A percentile compares a stretch with the other conserved stretches of the same genome.
Conservation (phyloP, 1,140 invertebrate genomes). For the Drosophila setifemur region DNA sequence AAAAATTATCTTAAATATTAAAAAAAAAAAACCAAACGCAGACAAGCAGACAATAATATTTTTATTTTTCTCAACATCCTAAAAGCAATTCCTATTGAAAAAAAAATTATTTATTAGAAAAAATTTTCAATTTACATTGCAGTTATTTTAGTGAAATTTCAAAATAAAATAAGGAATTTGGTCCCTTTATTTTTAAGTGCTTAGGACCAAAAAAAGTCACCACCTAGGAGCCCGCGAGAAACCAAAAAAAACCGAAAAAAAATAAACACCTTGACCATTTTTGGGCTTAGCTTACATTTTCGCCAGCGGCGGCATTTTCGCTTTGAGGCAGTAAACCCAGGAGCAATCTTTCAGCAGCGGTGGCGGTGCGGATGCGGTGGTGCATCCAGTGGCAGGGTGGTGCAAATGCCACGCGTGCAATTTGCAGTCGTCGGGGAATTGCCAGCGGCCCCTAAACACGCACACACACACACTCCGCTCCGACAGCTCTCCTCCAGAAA, state of each 20-base stretch:
- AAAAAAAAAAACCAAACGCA: no score
- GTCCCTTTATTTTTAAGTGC: no score
- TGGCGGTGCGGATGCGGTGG: not conserved
- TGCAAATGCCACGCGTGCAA: conserved; percentile 63
- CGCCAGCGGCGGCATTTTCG: conserved; percentile 55
- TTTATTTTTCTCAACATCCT: no score
- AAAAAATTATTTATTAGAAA: no score
- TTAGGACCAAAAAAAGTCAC: conserved; percentile 56
- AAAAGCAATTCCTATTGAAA: no score
- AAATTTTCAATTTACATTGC: no score
- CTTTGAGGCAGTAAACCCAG: conserved; percentile 51
- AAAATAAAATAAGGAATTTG: no score
- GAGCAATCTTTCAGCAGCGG: conserved; percentile 17
- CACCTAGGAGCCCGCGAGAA: conserved; percentile 28
- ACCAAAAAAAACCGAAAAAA: not conserved
- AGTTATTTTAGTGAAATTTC: no score
- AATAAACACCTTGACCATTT: conserved; percentile 56
- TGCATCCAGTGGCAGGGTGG: not conserved
- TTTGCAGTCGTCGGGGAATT: conserved; percentile 53
- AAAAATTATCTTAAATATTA: no score
- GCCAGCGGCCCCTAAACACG: conserved; percentile 37
- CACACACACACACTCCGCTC: conserved; percentile 27
- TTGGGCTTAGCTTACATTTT: conserved; percentile 43
- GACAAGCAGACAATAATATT: no score
- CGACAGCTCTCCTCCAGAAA: conserved; percentile 41